Conservation (phyloP, 2,797 vertebrate genomes). For the Hypotaenidia philippensis region DNA sequence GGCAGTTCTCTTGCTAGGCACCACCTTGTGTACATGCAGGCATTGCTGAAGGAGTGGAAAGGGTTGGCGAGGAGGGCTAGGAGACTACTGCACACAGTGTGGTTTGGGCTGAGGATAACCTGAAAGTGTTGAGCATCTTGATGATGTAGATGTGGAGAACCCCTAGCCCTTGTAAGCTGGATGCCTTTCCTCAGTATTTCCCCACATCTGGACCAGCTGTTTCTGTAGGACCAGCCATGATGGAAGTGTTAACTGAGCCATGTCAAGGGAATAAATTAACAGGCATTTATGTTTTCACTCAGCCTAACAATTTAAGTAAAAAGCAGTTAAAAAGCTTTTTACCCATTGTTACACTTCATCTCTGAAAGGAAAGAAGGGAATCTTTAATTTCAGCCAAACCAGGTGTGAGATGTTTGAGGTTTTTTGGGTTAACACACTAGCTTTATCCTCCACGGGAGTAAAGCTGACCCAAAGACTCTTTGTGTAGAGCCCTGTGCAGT, state of each 20-base stretch:
- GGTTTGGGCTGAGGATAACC: neutral
- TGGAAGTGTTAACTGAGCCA: neutral
- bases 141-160: neutral
- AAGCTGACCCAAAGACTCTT: neutral
- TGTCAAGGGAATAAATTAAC: neutral
- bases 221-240: neutral
- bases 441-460: neutral
- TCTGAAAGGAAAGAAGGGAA: neutral
- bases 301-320: neutral
- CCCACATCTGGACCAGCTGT: neutral
- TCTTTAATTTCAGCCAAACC: neutral
- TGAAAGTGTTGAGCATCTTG: neutral
- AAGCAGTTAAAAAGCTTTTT: neutral
- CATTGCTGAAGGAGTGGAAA: neutral
- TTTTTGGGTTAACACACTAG: neutral
- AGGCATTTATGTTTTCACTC: neutral
- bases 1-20: neutral
- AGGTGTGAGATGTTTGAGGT: rapidly evolving
- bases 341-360: neutral
- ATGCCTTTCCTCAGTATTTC: neutral
- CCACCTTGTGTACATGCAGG: neutral
- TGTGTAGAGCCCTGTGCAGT: neutral
- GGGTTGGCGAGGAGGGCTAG: neutral
- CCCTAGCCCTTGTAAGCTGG: neutral
- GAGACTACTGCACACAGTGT: neutral